Conservation (phyloP, 2,113 vertebrate species). For the Strix uralensis region DNA sequence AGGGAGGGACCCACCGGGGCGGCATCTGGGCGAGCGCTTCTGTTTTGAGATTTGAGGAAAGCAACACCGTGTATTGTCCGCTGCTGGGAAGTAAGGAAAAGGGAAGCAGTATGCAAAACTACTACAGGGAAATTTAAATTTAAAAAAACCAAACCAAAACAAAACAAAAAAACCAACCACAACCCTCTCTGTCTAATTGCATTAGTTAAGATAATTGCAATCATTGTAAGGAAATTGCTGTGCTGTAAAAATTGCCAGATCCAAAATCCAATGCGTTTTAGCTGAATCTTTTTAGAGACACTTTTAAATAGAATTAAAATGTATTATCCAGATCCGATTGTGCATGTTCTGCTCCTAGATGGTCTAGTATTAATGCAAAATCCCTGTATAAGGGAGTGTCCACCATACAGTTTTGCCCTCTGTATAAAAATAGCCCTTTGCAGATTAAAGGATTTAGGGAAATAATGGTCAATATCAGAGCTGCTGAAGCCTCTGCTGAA, state of each 20-base stretch:
- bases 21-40: not conserved
- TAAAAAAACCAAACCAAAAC: no score
- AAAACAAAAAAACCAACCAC: not conserved
- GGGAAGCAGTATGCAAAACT: not conserved
- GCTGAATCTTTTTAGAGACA: conserved; percentile 55
- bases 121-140: not conserved
- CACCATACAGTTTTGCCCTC: conserved; percentile 22
- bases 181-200: not conserved
- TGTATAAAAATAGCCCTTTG: not conserved
- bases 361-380: conserved; percentile 32
- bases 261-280: conserved; percentile 33
- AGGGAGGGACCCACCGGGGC: accelerated
- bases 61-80: not conserved
- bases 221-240: not conserved
- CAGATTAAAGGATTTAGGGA: conserved; percentile 48
- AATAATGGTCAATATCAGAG: conserved; percentile 3
- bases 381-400: conserved; percentile 14
- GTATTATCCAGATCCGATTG: conserved; percentile 54
- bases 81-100: not conserved
- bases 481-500: not conserved
- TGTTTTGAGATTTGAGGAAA: not conserved
- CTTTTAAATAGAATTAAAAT: conserved; percentile 58
- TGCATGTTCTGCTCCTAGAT: conserved; percentile 38
- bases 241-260: conserved; percentile 25
- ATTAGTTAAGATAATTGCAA: conserved; percentile 43